phyloP scores from a whole-genome alignment of 2,797 vertebrate species.

The Sebastes matsubarae region DNA sequence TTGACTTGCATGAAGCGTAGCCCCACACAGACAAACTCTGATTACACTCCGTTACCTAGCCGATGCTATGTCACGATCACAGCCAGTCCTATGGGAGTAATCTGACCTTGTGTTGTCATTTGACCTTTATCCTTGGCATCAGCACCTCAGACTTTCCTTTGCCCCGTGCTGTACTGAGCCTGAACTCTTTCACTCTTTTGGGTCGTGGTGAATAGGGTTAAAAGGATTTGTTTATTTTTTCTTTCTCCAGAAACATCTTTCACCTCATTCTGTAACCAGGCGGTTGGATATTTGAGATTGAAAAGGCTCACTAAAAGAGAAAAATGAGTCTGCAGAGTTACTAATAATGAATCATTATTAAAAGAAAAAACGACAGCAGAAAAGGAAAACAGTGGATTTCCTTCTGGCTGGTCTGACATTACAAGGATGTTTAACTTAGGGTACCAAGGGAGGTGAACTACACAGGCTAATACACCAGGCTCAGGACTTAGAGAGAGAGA shows the following conservation, averaged over 20 bases:
- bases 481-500: conserved; percentile 15
- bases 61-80: conserved; percentile 2
- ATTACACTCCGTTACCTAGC: background rate
- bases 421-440: conserved; percentile 69
- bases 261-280: conserved; percentile 43
- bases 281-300: conserved; percentile 59
- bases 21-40: background rate
- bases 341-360: conserved; percentile 62
- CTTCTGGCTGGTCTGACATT: conserved; percentile 63
- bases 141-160: conserved; percentile 22
- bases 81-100: conserved; percentile 17
- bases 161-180: conserved; percentile 12
- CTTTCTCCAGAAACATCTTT: conserved; percentile 53
- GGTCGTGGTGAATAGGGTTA: conserved; percentile 38
- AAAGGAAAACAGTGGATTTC: conserved; percentile 74
- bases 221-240: conserved; percentile 49
- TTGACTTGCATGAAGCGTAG: background rate
- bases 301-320: conserved; percentile 50
- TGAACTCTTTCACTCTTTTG: conserved; percentile 33
- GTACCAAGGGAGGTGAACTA: conserved; percentile 69
- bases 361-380: conserved; percentile 55
- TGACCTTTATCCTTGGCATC: conserved; percentile 48
- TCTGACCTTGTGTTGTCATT: conserved; percentile 35
- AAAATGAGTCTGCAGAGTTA: conserved; percentile 35
- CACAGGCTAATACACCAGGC: conserved; percentile 53